phyloP scores from a whole-genome alignment of 2,113 vertebrate species.

The Notarius lentiginosus region DNA sequence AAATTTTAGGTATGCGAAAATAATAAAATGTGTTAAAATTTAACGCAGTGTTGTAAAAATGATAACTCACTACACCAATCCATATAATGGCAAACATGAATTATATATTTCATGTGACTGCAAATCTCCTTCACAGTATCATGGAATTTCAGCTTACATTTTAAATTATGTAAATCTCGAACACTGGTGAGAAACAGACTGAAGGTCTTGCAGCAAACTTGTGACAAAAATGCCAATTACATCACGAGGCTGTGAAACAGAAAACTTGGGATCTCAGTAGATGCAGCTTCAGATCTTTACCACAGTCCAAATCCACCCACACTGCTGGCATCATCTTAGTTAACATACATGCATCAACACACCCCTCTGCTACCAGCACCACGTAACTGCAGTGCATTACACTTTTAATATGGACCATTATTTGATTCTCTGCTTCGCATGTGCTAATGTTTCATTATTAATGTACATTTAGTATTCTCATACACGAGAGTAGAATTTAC shows the following conservation, averaged over 20 bases:
- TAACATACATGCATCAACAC: slow-evolving; percentile 8
- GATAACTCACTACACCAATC: neutral
- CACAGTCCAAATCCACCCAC: slow-evolving; percentile 29
- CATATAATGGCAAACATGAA: neutral
- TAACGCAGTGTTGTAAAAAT: neutral
- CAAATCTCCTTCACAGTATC: neutral
- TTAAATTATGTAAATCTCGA: neutral
- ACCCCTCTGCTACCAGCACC: neutral
- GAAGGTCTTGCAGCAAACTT: slow-evolving; percentile 6
- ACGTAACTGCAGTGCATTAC: neutral
- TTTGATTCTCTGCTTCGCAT: neutral
- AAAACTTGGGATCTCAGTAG: slow-evolving; percentile 10
- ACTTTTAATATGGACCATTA: neutral
- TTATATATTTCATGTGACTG: neutral
- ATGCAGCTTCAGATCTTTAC: slow-evolving; percentile 22
- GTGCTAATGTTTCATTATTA: neutral
- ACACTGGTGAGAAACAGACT: slow-evolving; percentile 18
- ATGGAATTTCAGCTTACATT: neutral
- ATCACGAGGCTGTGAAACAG: slow-evolving; percentile 28
- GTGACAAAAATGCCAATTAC: slow-evolving; percentile 27
- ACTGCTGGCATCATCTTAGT: slow-evolving; percentile 31
- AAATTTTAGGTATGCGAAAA: neutral
- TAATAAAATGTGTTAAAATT: neutral
- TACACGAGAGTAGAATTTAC: neutral
- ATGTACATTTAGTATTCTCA: neutral